These are phyloP conservation scores for Hermetia illucens DNA, from an alignment of 1,140 invertebrate genomes.

Conservation along the genomic window DNA sequence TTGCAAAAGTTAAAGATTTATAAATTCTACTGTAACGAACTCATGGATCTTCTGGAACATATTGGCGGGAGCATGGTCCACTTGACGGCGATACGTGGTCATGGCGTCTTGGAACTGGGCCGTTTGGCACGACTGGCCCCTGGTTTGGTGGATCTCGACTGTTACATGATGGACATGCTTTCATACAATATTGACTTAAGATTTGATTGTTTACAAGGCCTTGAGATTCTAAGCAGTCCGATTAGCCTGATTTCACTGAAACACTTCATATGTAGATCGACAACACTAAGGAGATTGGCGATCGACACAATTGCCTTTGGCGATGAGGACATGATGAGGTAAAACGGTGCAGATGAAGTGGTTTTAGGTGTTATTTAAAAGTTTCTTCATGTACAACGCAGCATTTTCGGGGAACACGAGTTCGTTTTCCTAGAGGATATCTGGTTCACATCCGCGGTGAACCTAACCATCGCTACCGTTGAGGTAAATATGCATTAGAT, in stretches of 20 bases:
- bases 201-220: slow-evolving; percentile 42
- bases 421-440: slow-evolving; percentile 43
- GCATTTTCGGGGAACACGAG: slow-evolving; percentile 38
- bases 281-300: slow-evolving; percentile 41
- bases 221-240: slow-evolving; percentile 46
- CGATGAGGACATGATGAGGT: slow-evolving; percentile 46
- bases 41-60: slow-evolving; percentile 38
- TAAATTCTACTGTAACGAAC: slow-evolving; percentile 41
- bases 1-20: slow-evolving; percentile 43
- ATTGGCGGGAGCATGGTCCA: slow-evolving; percentile 39
- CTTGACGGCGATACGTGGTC: slow-evolving; percentile 44
- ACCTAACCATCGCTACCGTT: slow-evolving; percentile 39
- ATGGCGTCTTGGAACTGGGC: slow-evolving; percentile 40
- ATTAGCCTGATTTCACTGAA: slow-evolving; percentile 37
- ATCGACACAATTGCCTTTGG: slow-evolving; percentile 32
- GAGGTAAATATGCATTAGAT: slow-evolving; percentile 24
- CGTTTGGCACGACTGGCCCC: slow-evolving; percentile 40
- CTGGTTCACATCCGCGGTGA: slow-evolving; percentile 46
- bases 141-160: slow-evolving; percentile 40
- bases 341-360: slow-evolving; percentile 15
- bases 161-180: slow-evolving; percentile 42
- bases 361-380: too few species aligned
- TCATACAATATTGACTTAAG: slow-evolving; percentile 37
- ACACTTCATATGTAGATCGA: slow-evolving; percentile 40
- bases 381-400: slow-evolving; percentile 26